Conservation (phyloP, 2,888 invertebrate genomes). For the Tridacna crocea region DNA sequence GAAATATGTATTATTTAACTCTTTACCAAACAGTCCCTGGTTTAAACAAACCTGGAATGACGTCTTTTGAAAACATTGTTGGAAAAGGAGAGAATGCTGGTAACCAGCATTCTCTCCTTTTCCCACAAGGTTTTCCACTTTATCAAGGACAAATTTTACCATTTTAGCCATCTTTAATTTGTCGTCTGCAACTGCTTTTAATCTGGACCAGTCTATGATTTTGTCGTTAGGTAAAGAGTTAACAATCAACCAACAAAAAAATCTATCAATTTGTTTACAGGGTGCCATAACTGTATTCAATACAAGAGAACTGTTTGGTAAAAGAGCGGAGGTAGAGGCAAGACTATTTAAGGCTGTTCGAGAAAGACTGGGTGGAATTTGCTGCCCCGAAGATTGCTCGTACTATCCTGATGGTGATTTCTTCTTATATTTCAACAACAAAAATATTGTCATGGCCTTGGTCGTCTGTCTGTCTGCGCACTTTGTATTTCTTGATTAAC, state of each 20-base stretch:
- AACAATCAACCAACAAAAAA: too few species aligned
- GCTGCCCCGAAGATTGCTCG: slow-evolving; percentile 63
- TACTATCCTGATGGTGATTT: slow-evolving; percentile 20
- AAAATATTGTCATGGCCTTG: too few species aligned
- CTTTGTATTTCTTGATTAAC: too few species aligned
- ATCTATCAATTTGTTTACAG: slow-evolving; percentile 50
- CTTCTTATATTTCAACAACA: too few species aligned
- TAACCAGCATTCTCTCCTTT: background rate
- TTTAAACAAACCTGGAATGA: too few species aligned
- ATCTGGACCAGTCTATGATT: background rate
- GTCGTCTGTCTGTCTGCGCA: too few species aligned
- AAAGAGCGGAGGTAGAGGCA: slow-evolving; percentile 65
- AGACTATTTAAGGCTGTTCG: slow-evolving; percentile 70
- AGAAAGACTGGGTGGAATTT: slow-evolving; percentile 74
- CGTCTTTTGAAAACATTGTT: background rate
- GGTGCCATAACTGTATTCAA: slow-evolving; percentile 68
- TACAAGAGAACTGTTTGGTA: slow-evolving; percentile 68
- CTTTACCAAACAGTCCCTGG: too few species aligned
- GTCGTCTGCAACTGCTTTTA: background rate
- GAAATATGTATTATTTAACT: too few species aligned
- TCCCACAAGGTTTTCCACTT: too few species aligned
- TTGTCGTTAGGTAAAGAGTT: background rate
- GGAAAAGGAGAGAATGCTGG: slow-evolving; percentile 5
- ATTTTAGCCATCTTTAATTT: too few species aligned
- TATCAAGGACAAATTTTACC: too few species aligned